These are phyloP conservation scores for Campylorhamphus procurvoides DNA, from an alignment of 2,113 vertebrate genomes.

Conservation along the genomic window DNA sequence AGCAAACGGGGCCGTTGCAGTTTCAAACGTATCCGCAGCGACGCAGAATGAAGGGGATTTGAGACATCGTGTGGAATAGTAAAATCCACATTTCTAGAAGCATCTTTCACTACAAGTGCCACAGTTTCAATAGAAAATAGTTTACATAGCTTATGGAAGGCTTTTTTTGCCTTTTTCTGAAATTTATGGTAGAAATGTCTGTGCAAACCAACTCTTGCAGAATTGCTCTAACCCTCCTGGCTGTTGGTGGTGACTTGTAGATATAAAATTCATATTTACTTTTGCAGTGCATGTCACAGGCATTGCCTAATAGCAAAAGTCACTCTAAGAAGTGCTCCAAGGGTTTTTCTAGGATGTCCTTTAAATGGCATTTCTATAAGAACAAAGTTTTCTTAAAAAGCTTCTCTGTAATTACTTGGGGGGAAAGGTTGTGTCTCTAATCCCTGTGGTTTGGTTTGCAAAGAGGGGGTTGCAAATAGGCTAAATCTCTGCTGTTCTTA, in stretches of 20 bases:
- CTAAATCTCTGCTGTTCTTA: background rate
- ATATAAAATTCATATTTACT: background rate
- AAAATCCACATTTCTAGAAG: background rate
- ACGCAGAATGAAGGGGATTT: background rate
- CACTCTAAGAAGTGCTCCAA: background rate
- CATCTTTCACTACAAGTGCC: background rate
- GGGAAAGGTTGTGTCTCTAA: constrained; percentile 9
- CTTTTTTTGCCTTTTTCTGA: background rate
- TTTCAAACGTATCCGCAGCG: background rate
- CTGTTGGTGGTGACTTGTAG: background rate
- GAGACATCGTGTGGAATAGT: background rate
- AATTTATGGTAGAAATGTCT: background rate
- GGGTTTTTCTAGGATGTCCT: background rate
- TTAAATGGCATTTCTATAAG: background rate
- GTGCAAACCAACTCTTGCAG: background rate
- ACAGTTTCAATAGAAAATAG: background rate
- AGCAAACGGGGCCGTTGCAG: background rate
- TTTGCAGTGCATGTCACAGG: background rate
- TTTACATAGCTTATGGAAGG: background rate
- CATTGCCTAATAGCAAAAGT: background rate
- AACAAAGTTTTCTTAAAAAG: background rate
- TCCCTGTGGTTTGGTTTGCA: background rate
- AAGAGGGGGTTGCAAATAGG: background rate
- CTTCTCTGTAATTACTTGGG: background rate
- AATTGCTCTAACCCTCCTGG: background rate